Conservation (phyloP, 2,888 invertebrate species). For the Megamerina dolium region DNA sequence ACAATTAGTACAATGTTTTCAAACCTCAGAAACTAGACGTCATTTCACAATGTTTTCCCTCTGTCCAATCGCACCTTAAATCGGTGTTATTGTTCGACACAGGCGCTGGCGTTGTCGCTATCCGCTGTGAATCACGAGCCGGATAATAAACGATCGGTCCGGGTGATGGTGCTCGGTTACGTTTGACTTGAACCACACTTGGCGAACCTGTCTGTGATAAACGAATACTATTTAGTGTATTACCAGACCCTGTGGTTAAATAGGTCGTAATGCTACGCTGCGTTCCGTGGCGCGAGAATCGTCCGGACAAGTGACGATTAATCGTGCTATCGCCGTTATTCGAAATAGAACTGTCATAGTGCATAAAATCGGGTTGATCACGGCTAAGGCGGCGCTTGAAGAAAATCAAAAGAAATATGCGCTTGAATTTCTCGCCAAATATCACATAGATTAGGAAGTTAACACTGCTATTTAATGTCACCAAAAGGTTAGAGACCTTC, state of each 20-base stretch:
- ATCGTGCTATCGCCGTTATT: slow-evolving; percentile 68
- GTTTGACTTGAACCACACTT: slow-evolving; percentile 42
- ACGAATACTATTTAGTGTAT: slow-evolving; percentile 41
- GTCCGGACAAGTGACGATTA: slow-evolving; percentile 56
- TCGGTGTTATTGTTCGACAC: slow-evolving; percentile 41
- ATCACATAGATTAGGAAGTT: slow-evolving; percentile 98
- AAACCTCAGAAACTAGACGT: slow-evolving; percentile 43
- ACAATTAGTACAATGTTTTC: background rate
- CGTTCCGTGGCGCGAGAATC: slow-evolving; percentile 53
- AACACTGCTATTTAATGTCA: slow-evolving; percentile 94
- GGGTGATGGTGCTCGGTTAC: slow-evolving; percentile 49
- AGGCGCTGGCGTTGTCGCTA: slow-evolving; percentile 34
- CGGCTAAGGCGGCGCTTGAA: slow-evolving; percentile 61
- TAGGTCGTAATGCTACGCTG: slow-evolving; percentile 46
- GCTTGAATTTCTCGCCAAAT: slow-evolving; percentile 93
- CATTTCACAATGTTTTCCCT: slow-evolving; percentile 44
- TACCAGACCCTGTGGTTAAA: slow-evolving; percentile 30
- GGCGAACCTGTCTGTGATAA: slow-evolving; percentile 33
- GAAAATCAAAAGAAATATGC: slow-evolving; percentile 75
- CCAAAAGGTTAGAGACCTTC: slow-evolving; percentile 82
- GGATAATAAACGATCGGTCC: slow-evolving; percentile 51
- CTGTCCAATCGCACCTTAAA: slow-evolving; percentile 43
- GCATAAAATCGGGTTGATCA: slow-evolving; percentile 67
- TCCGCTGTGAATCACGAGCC: slow-evolving; percentile 44
- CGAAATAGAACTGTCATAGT: slow-evolving; percentile 77